Base-by-base conservation (phyloP, 2,113 vertebrate species). In the Polypterus bichir region DNA sequence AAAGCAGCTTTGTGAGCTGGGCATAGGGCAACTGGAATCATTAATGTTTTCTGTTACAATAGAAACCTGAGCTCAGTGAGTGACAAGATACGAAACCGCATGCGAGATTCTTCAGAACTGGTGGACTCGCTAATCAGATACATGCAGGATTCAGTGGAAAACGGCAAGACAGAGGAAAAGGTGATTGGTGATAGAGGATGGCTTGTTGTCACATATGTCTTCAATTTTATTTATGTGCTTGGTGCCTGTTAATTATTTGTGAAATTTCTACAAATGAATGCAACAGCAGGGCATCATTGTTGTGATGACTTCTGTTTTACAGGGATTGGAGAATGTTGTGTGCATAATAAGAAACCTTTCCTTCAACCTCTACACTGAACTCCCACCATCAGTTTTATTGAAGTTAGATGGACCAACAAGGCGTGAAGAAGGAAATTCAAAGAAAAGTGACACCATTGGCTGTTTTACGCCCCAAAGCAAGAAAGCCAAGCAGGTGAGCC, bases 61-160 rank as follows among this genome's bases (percentile, higher is more conserved):
- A 98, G 96, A 71, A 98, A 98, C 64, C 73, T 98, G 81, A 98
- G 96, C 76, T 98, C 96, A 0, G 89, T 93, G 65, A 97, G 89
- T 62, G 89, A 92, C 72, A 89, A 89, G 67, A 97, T 92, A 0
- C 88, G 94, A 45, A 89, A 92, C 80, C 91, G 86, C 80, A 97
- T 98, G 93, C 88, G 96, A 0, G 89, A 91, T n/a, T 92, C 82
- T 65, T 77, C 81, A 0, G 89, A 94, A 52, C 82, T 98, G 66
- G 85, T 98, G 71, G 94, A 97, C 27, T 85, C 92, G 47, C 79
- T 98, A 75, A 89, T 98, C 72, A 78, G 79, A 66, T 97, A 95
- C 4, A 87, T 94, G 59, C 84, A 91, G 66, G 76, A 77, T 1
- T 86, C 88, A 44, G 66, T 96, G 65, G 87, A 94, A 8, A 86